Evolutionary conservation across 2,113 vertebrate genomes (phyloP).

Genomic region (Isurus oxyrinchus): DNA sequence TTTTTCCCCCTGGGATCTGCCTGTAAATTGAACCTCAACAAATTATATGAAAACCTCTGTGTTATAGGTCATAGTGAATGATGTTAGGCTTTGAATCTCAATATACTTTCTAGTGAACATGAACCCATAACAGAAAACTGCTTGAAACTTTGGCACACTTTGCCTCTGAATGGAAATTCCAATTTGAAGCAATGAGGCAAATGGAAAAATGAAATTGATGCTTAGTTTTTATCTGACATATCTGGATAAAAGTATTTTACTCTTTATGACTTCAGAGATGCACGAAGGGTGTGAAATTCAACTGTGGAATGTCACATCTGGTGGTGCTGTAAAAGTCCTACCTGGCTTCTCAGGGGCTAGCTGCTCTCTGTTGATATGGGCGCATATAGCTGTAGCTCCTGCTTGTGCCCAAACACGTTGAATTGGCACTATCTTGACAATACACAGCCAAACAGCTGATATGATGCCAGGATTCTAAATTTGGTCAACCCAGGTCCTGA

Average conservation of each 20-base stretch:
- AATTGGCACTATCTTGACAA: not conserved
- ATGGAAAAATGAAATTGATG: not conserved
- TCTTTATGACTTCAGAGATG: not conserved
- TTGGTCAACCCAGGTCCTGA: not conserved
- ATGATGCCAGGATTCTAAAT: not conserved
- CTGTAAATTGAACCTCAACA: not conserved
- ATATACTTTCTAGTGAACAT: not conserved
- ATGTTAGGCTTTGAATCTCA: not conserved
- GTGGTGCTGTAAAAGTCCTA: not conserved
- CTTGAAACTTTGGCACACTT: not conserved
- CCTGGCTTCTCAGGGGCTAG: not conserved
- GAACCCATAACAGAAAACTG: not conserved
- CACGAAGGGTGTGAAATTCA: not conserved
- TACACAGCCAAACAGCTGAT: not conserved
- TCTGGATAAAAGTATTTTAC: not conserved
- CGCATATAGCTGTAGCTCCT: not conserved
- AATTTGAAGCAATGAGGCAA: not conserved
- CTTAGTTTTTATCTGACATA: not conserved
- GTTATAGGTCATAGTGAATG: slow-evolving; percentile 4
- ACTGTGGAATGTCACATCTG: not conserved
- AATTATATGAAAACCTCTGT: not conserved
- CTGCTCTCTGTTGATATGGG: not conserved
- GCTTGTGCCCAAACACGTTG: not conserved
- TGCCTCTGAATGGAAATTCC: not conserved
- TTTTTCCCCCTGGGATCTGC: slow-evolving; percentile 20